Evolutionary conservation across 2,797 vertebrate species (phyloP), one percentile per base, ranked within the genome.

Genomic region (Trachurus trachurus): DNA sequence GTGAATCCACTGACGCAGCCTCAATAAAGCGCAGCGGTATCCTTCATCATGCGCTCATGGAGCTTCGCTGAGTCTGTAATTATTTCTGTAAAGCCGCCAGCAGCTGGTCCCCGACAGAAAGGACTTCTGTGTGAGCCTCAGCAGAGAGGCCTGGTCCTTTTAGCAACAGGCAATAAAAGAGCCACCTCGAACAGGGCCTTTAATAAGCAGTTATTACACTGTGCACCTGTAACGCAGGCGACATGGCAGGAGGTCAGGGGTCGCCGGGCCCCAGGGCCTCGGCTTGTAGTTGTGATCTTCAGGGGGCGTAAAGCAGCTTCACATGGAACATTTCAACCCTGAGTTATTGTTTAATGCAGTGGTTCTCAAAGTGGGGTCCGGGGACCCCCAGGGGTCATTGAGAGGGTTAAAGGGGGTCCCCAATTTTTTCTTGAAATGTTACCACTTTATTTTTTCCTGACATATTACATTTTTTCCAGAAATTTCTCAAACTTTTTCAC

Each of bases 61-160:
- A 31, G 73, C 82, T 59, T 77, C 9, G n/a, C 77, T 39, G 50
- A 66, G 79, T 84, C 90, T 91, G 79, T 93, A 89, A 92, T 94
- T 93, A 93, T 80, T 81, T 54, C 77, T 84, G 59, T 86, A 60
- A 85, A 82, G 76, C 19, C 66, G 79, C 65, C 74, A 76, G 72
- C 90, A 92, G 90, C 92, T 94, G 87, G 53, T 90, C 54, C 31
- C 60, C 26, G 26, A 70, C 71, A 85, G 75, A 85, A 88, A 85
- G 72, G 78, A n/a, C 75, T 47, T 85, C 76, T 92, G 83, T 89
- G 74, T 88, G 62, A 76, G 74, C 39, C 19, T 57, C 52, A 65
- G 69, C 64, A 61, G 60, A 73, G 66, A 47, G 66, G 63, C 60
- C 64, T 31, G 40, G 75, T 26, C 52, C 81, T 85, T 88, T 85